Conservation (phyloP, 2,888 invertebrate genomes). For the Synanthedon andrenaeformis region DNA sequence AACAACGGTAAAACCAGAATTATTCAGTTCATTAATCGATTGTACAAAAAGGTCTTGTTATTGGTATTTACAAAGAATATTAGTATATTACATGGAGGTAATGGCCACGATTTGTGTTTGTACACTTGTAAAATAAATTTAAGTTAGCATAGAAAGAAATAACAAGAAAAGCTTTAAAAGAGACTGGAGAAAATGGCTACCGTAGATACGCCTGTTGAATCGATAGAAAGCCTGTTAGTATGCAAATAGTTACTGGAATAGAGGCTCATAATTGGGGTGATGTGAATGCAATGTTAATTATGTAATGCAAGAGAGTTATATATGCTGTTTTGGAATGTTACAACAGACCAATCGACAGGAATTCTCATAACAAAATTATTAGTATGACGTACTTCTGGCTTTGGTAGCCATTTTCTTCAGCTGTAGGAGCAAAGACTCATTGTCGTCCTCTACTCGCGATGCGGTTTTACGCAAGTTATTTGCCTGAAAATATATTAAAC, state of each 20-base stretch:
- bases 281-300: slow-evolving; percentile 11
- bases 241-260: slow-evolving; percentile 22
- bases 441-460: slow-evolving; percentile 95
- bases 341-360: slow-evolving; percentile 39
- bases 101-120: background rate
- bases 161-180: slow-evolving; percentile 12
- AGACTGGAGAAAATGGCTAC: slow-evolving; percentile 70
- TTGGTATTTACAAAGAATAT: background rate
- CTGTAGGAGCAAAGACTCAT: slow-evolving; percentile 94
- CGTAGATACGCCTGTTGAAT: slow-evolving; percentile 43
- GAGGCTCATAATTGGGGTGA: slow-evolving; percentile 15
- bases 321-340: slow-evolving; percentile 15
- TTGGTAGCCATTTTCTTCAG: slow-evolving; percentile 95
- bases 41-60: background rate
- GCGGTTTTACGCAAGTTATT: slow-evolving; percentile 90
- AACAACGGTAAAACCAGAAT: too few species aligned
- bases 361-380: slow-evolving; percentile 44
- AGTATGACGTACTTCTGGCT: slow-evolving; percentile 78
- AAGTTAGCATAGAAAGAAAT: background rate
- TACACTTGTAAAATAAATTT: background rate
- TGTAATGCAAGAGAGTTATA: slow-evolving; percentile 8
- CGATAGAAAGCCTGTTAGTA: slow-evolving; percentile 50
- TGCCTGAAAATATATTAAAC: slow-evolving; percentile 76
- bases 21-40: too few species aligned
- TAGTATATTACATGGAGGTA: background rate